Evolutionary conservation across 2,888 invertebrate genomes (phyloP).

Genomic region (Eurytoma adleriae): DNA sequence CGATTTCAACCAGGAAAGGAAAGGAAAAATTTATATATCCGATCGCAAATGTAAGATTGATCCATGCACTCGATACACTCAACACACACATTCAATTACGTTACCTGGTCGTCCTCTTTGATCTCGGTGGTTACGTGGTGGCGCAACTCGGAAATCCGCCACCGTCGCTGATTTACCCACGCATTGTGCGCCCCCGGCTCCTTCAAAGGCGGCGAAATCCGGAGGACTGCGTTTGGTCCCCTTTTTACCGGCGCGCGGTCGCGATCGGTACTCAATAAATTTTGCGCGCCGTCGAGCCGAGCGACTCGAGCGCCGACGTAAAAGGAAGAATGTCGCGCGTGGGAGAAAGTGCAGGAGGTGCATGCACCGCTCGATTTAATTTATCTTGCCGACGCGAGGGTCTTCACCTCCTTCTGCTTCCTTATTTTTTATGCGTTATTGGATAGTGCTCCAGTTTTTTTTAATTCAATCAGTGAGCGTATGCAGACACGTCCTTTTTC

Average conservation of each 20-base stretch:
- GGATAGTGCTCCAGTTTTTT: no score
- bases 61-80: no score
- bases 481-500: no score
- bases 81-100: constrained; percentile 7
- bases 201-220: constrained; percentile 14
- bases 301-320: not conserved
- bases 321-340: constrained; percentile 6
- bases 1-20: no score
- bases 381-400: no score
- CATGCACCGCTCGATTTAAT: not conserved
- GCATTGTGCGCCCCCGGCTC: constrained; percentile 18
- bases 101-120: constrained; percentile 1
- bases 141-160: constrained; percentile 26
- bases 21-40: not conserved
- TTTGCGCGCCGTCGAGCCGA: not conserved
- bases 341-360: not conserved
- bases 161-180: constrained; percentile 32
- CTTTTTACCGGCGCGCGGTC: constrained; percentile 20
- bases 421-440: no score
- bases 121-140: constrained; percentile 13
- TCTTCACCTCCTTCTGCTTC: no score
- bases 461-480: no score
- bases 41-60: not conserved
- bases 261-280: constrained; percentile 19
- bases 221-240: not conserved